These are phyloP conservation scores for Tinamus guttatus DNA, from an alignment of 2,113 vertebrate species.

Conservation along the genomic window DNA sequence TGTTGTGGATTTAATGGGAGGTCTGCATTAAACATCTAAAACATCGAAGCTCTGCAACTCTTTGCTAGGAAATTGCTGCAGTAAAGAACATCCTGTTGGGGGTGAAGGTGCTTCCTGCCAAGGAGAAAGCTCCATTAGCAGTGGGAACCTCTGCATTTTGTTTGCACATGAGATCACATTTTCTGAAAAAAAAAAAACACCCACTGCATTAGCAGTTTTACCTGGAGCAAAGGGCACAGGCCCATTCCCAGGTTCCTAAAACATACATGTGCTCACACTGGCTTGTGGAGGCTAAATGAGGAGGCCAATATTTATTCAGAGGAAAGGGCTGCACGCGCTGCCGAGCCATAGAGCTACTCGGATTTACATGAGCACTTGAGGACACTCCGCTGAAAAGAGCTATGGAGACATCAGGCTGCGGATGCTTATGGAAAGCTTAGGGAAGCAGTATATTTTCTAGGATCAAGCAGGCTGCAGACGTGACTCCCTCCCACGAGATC, in stretches of 20 bases:
- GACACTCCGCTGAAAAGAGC: not conserved
- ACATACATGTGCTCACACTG: not conserved
- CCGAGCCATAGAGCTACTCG: not conserved
- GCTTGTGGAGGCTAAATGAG: not conserved
- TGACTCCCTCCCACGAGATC: rapidly evolving
- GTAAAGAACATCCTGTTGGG: not conserved
- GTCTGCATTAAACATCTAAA: not conserved
- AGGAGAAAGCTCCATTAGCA: not conserved
- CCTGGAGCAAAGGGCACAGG: not conserved
- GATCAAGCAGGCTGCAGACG: not conserved
- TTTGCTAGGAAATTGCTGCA: not conserved
- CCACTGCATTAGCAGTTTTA: not conserved
- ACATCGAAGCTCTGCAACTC: not conserved
- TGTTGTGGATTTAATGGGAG: not conserved
- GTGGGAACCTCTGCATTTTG: not conserved
- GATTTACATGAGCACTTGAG: not conserved
- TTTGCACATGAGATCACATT: not conserved
- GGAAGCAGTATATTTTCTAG: not conserved
- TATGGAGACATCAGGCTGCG: not conserved
- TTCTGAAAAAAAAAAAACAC: not conserved
- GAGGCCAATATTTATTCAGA: not conserved
- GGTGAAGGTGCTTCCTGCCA: not conserved
- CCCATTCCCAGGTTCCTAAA: not conserved
- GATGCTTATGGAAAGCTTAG: not conserved
- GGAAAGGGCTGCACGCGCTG: not conserved